Conservation (phyloP, 2,113 vertebrate genomes). For the Zootoca vivipara region DNA sequence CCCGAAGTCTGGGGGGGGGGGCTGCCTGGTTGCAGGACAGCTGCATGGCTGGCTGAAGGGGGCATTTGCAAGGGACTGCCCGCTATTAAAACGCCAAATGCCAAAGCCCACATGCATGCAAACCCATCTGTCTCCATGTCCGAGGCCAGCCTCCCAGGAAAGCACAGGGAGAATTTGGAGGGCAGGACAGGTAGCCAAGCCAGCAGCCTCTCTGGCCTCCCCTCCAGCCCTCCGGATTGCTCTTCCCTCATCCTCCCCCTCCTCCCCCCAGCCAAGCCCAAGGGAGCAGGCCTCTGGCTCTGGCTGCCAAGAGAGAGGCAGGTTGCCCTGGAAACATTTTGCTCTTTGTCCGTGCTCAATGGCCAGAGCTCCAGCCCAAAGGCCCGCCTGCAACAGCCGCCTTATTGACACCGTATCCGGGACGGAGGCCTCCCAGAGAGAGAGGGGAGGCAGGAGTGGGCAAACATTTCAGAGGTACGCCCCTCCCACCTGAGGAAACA, state of each 20-base stretch:
- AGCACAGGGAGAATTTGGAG: not conserved
- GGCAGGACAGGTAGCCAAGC: not conserved
- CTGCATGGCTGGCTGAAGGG: too few relatives aligned
- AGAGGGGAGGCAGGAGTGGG: not conserved
- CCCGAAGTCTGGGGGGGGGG: too few relatives aligned
- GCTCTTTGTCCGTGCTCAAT: conserved; percentile 29
- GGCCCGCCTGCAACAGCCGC: not conserved
- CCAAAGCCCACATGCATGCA: too few relatives aligned
- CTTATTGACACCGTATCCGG: not conserved
- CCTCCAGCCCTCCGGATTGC: too few relatives aligned
- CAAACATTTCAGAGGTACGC: not conserved
- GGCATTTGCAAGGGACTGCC: too few relatives aligned
- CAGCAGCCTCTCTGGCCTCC: too few relatives aligned
- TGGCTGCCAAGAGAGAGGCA: conserved; percentile 16
- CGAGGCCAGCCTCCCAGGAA: too few relatives aligned
- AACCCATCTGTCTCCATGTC: too few relatives aligned
- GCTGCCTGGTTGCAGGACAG: too few relatives aligned
- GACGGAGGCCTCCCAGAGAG: not conserved
- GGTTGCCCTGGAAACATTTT: conserved; percentile 28
- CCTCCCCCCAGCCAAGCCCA: not conserved
- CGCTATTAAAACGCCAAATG: too few relatives aligned
- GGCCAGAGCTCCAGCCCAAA: not conserved
- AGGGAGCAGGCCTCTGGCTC: not conserved
- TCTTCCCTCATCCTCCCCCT: not conserved
- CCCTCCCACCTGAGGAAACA: not conserved